phyloP scores from a whole-genome alignment of 2,113 vertebrate genomes.

The Arenaria interpres region DNA sequence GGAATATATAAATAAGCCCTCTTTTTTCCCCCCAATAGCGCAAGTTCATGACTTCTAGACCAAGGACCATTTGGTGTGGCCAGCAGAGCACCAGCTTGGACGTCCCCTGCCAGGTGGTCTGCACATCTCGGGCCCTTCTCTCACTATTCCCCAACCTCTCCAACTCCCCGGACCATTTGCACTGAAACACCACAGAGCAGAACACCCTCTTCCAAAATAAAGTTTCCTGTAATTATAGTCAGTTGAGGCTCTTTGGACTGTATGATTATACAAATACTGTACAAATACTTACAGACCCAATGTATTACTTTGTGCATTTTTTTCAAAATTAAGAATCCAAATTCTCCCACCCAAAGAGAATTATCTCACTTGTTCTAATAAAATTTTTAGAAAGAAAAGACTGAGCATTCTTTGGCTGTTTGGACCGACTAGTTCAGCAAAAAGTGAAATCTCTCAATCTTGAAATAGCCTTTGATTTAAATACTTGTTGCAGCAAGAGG shows the following conservation, averaged over 20 bases:
- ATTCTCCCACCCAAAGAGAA: not conserved
- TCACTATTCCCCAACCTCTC: not conserved
- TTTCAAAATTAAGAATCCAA: not conserved
- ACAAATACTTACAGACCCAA: not conserved
- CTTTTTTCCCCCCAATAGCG: not conserved
- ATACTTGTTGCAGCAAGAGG: not conserved
- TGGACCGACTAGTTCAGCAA: not conserved
- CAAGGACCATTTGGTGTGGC: not conserved
- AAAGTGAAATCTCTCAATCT: not conserved
- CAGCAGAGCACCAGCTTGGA: not conserved
- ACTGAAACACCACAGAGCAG: not conserved
- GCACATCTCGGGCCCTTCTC: not conserved
- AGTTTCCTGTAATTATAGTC: not conserved
- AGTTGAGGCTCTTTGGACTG: not conserved
- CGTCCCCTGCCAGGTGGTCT: not conserved
- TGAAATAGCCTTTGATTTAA: constrained; percentile 27
- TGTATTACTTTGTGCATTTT: not conserved
- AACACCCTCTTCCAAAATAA: not conserved
- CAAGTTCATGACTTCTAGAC: not conserved
- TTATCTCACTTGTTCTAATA: not conserved
- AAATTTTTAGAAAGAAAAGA: not conserved
- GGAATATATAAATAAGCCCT: not conserved
- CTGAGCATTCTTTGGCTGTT: not conserved
- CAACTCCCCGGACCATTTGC: not conserved
- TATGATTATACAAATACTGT: not conserved